Evolutionary conservation across 2,797 vertebrate species (phyloP), one percentile per base, ranked within the genome.

Genomic region (Clarias platycephalus): DNA sequence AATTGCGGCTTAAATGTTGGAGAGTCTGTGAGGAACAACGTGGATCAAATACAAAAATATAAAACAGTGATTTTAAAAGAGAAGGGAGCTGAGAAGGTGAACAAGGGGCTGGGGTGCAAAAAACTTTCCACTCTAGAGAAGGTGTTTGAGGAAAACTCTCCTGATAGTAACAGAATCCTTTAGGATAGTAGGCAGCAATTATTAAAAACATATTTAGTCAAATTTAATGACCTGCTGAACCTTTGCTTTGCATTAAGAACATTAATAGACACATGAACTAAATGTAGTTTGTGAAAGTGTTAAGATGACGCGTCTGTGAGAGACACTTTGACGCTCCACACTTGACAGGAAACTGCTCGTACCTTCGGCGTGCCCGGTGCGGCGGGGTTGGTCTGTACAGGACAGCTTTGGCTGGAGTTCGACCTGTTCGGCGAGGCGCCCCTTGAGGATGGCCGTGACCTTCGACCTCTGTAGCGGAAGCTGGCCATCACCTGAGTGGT

Each of bases 1-100:
- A 99, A 98, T 99, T 99, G 95, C 97, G 98, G 95, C 94, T 97
- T 96, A 99, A 96, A 93, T 97, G 97, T 95, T 98, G 97, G 94
- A 96, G 92, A 95, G 96, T 99, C 98, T 99, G 89, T 86, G 88
- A 88, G 88, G 86, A 90, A 90, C 77, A 90, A 86, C 78, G 68
- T 76, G 88, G 83, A 84, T 86, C 44, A 93, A 91, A 91, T 89
- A 93, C 90, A 96, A 70, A 92, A 92, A 95, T 91, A 96, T 22
- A 55, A 58, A 86, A 76, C 37, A 82, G 91, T 93, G 95, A 53
- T 93, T 37, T 94, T 81, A 94, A 88, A 90, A 89, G n/a, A 68
- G 12, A 15, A n/a, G 55, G 40, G 26, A 44, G 64, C 66, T 20
- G 26, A 9, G 31, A 40, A 24, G 20, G 22, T 79, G 37, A 4